These are phyloP conservation scores for Drosophila buzzatii DNA, from an alignment of 2,888 invertebrate genomes.

Conservation along the genomic window DNA sequence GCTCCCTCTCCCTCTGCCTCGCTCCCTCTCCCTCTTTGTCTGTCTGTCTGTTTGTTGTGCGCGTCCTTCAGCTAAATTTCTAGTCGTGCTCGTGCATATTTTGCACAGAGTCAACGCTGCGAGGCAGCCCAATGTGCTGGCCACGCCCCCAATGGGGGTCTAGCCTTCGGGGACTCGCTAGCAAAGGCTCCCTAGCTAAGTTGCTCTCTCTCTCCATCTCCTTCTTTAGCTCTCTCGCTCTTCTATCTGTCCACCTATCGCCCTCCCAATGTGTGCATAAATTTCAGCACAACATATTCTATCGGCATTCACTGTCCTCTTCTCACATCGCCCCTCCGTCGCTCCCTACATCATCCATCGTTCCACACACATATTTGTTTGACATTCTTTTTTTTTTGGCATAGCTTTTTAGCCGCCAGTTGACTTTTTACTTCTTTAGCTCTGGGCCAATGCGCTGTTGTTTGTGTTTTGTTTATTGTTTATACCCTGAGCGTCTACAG, in stretches of 20 bases:
- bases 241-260: neutral
- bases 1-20: constrained; percentile 9
- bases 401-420: constrained; percentile 50
- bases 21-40: constrained; percentile 13
- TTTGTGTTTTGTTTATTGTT: constrained; percentile 31
- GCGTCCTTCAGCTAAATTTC: constrained; percentile 65
- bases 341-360: constrained; percentile 2
- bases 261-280: constrained; percentile 57
- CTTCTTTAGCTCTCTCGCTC: constrained; percentile 13
- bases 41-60: constrained; percentile 19
- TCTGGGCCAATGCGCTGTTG: constrained; percentile 53
- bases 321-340: neutral
- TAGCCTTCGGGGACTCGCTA: constrained; percentile 31
- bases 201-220: constrained; percentile 7
- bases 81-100: constrained; percentile 72
- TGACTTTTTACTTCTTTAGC: constrained; percentile 60
- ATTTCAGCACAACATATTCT: constrained; percentile 51
- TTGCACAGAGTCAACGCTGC: constrained; percentile 42
- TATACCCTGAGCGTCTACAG: constrained; percentile 11
- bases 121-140: constrained; percentile 23
- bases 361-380: constrained; percentile 42
- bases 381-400: constrained; percentile 25
- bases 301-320: constrained; percentile 22
- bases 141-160: constrained; percentile 24
- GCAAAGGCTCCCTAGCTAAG: constrained; percentile 14